Base-by-base conservation (phyloP, 2,888 invertebrate species). In the Melinaea marsaeus region DNA sequence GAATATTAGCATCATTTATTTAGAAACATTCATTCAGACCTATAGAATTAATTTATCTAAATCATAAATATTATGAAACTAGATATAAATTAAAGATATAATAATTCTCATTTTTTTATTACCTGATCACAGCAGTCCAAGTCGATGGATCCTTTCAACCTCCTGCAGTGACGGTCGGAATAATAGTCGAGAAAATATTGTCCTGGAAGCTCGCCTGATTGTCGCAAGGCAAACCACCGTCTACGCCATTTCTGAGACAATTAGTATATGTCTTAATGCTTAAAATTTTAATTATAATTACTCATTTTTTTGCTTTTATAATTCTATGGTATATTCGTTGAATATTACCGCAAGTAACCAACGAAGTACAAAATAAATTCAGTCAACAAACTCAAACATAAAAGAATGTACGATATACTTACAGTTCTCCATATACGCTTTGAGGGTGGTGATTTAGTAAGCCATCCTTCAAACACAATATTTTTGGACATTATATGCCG, bases 101-200 rank as follows among this genome's bases (percentile, higher is more conserved):
- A 9, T 42, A 9, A 42, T 42, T 42, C 7, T 9, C 7, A 9
- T 42, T 3, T 42, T 42, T 9, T 42, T 77, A 76, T 74, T 87
- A 97, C 97, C 92, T 98, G 98, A 90, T 98, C 98, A 86, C 98
- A 98, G 83, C 97, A 95, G 91, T 98, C 98, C 78, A 99, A 92
- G 92, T 98, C 96, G 78, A 99, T 97, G 67, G 94, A 93, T 77
- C 97, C 97, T 90, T 97, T 97, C 72, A 95, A 91, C 78, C 96
- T 96, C 75, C 95, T 93, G 83, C 95, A 95, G 79, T 95, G 94
- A 76, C 94, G 93, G 84, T 98, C 98, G 48, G 97, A 95, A 86
- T 96, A 98, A 86, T 99, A 99, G 83, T 97, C 97, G 75, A 98
- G 92, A 80, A 96, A 95, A 91, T 96, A 98, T 86, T 98, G 98